A percentile compares a stretch with the other conserved stretches of the same genome.
Conservation (phyloP, 92 coral and sea anemone genomes). For the Actinernus sp. region DNA sequence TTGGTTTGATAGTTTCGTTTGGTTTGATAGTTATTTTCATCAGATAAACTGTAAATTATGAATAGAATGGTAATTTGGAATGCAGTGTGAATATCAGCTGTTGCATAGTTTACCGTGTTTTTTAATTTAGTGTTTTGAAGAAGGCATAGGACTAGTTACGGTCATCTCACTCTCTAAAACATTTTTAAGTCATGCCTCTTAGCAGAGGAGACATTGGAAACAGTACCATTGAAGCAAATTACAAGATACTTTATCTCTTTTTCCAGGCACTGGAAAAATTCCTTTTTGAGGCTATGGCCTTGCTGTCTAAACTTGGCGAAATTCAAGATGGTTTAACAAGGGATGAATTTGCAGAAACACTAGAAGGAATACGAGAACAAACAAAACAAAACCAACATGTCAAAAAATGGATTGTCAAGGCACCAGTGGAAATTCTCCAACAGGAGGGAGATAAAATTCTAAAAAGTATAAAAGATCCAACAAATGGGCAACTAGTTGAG, state of each 20-base stretch:
- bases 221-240: slow-evolving; percentile 4
- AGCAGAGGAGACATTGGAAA: slow-evolving; percentile 7
- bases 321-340: slow-evolving; percentile 91
- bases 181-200: background rate
- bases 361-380: slow-evolving; percentile 88
- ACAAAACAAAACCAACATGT: slow-evolving; percentile 96
- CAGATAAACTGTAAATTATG: too few species aligned
- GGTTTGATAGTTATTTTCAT: too few species aligned
- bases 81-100: too few species aligned
- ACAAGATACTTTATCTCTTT: slow-evolving; percentile 17
- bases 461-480: slow-evolving; percentile 67
- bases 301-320: slow-evolving; percentile 95
- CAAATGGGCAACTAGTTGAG: slow-evolving; percentile 70
- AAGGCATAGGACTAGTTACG: background rate
- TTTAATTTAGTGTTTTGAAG: background rate
- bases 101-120: too few species aligned
- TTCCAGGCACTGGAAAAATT: slow-evolving; percentile 96
- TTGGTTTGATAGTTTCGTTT: too few species aligned
- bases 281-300: slow-evolving; percentile 96
- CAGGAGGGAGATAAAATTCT: slow-evolving; percentile 92
- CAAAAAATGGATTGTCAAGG: slow-evolving; percentile 96
- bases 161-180: background rate
- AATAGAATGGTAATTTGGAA: too few species aligned
- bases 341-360: slow-evolving; percentile 87
- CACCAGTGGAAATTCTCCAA: slow-evolving; percentile 93